Base-by-base conservation (phyloP, 2,797 vertebrate genomes). In the Tamandua tetradactyla region DNA sequence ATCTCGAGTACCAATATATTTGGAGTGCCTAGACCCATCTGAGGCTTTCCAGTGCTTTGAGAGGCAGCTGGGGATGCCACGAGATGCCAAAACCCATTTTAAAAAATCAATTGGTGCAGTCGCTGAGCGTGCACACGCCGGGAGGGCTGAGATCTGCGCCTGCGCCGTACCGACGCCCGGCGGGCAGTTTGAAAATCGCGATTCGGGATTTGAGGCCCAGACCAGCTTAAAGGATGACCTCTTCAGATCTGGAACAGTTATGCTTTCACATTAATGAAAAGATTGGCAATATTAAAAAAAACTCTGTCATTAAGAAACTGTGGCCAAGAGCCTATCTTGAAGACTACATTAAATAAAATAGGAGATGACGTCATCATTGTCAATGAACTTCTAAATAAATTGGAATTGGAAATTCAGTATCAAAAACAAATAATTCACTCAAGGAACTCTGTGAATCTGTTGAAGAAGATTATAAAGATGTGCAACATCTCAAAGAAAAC, bases 241-340 rank as follows among this genome's bases (percentile, higher is more conserved):
- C 86, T 27, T n/a, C 89, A 3, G 90, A 91, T 12, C 68, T 98
- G 94, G 97, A 98, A 47, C 93, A 95, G 0, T 89, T 98, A 12
- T 97, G 93, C 23, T 20, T 22, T 82, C 81, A 98, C 52, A 88
- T 98, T 88, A 98, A 98, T 84, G 81, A 8, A 1, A 98, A 98
- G 96, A 98, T 98, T 92, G 96, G 95, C 11, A 40, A 49, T 42
- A 97, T 98, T 94, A 98, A 98, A 90, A 42, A 98, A 85, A 66
- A 94, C 18, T 3, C 66, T 98, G 35, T 96, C 96, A 0, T 32
- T 98, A 66, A 98, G 97, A 80, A 96, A 96, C 25, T 95, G 97
- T 81, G 98, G 98, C 40, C 40, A 42, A 42, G 40, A 42, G 42
- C 40, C 40, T 42, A 4, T 40, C 6, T 42, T 4, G 40, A 42